Percentiles rank a stretch among this genome's conserved stretches.
Conservation (phyloP, 2,888 invertebrate genomes). For the Drosophila niveifrons region DNA sequence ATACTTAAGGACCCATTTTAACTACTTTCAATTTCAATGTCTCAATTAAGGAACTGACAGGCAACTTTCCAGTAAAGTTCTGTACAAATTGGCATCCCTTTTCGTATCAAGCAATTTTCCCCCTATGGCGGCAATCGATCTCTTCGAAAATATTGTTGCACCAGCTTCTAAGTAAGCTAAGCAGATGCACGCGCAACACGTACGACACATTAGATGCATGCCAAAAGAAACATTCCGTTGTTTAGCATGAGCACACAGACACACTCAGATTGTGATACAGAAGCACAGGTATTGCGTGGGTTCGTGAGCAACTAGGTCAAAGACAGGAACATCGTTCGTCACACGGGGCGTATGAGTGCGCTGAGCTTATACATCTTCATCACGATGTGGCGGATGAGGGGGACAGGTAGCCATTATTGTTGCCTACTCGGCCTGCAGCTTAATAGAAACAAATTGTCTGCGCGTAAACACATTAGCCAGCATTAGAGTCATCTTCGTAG, state of each 20-base stretch:
- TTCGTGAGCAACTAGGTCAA: slow-evolving; percentile 21
- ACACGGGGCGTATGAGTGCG: slow-evolving; percentile 48
- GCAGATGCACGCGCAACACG: slow-evolving; percentile 59
- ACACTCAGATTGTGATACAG: slow-evolving; percentile 10
- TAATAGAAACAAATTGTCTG: slow-evolving; percentile 74
- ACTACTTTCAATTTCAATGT: neutral
- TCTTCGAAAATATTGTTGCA: slow-evolving; percentile 14
- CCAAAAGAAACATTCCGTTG: slow-evolving; percentile 6
- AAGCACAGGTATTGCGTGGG: neutral
- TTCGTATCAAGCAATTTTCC: neutral
- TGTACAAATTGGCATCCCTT: neutral
- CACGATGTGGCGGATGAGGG: slow-evolving; percentile 18
- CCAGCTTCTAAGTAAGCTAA: slow-evolving; percentile 64
- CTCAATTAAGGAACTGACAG: neutral
- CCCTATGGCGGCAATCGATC: slow-evolving; percentile 1
- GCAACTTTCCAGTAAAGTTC: neutral
- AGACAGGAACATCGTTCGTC: slow-evolving; percentile 28
- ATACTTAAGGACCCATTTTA: neutral
- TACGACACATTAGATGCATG: slow-evolving; percentile 51
- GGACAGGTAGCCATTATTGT: slow-evolving; percentile 26
- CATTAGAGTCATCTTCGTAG: slow-evolving; percentile 48
- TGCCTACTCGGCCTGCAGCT: slow-evolving; percentile 29
- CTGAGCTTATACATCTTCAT: slow-evolving; percentile 38
- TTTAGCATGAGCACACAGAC: slow-evolving; percentile 16
- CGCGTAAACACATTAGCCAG: slow-evolving; percentile 60